phyloP scores from a whole-genome alignment of 1,140 invertebrate genomes.

The Dysdera silvatica region DNA sequence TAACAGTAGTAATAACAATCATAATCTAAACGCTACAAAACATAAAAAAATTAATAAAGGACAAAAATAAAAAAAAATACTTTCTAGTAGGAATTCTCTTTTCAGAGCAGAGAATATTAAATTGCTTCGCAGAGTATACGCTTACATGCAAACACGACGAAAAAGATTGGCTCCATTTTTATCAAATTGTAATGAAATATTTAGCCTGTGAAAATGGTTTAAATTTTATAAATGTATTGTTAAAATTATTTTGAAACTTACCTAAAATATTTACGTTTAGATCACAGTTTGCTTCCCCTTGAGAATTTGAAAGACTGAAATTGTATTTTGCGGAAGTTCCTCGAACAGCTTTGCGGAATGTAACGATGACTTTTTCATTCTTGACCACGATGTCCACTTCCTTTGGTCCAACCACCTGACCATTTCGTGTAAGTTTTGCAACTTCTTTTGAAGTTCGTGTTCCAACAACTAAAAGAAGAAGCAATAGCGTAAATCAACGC shows the following conservation, averaged over 20 bases:
- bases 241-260: background rate
- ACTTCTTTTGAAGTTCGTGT: slow-evolving; percentile 75
- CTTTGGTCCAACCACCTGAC: slow-evolving; percentile 74
- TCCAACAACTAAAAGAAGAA: slow-evolving; percentile 61
- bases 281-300: slow-evolving; percentile 76
- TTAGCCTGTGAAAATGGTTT: too few species aligned
- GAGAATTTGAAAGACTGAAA: slow-evolving; percentile 74
- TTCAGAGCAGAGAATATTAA: too few species aligned
- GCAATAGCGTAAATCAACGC: too few species aligned
- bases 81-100: too few species aligned
- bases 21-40: too few species aligned
- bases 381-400: slow-evolving; percentile 79
- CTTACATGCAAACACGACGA: background rate
- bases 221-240: background rate
- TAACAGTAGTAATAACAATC: too few species aligned
- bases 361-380: slow-evolving; percentile 79
- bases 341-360: slow-evolving; percentile 77
- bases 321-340: slow-evolving; percentile 69
- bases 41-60: too few species aligned
- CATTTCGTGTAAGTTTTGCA: slow-evolving; percentile 80
- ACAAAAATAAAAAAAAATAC: too few species aligned
- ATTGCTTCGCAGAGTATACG: too few species aligned
- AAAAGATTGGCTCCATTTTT: background rate
- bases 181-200: background rate
- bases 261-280: slow-evolving; percentile 63